Evolutionary conservation across 2,113 vertebrate species (phyloP).

Genomic region (Tichodroma muraria): DNA sequence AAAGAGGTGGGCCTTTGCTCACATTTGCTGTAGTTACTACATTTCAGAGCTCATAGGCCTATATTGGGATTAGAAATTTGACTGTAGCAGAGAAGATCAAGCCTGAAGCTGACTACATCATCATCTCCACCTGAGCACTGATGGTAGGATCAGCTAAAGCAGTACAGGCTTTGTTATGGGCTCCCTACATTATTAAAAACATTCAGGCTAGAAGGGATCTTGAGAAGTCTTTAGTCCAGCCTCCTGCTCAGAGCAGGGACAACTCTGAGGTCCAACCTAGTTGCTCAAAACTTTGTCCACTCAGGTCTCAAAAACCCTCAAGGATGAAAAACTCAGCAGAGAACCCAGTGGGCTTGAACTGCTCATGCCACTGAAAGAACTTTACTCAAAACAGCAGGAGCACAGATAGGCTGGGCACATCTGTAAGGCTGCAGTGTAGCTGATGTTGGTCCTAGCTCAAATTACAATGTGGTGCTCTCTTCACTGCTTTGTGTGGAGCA

Average conservation of each 20-base stretch:
- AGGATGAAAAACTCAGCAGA: not conserved
- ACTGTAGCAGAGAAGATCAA: not conserved
- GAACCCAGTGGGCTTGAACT: not conserved
- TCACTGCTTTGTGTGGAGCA: not conserved
- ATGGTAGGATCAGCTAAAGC: not conserved
- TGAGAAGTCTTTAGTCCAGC: not conserved
- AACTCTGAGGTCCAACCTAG: rapidly evolving
- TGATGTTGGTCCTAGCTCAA: not conserved
- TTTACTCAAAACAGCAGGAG: not conserved
- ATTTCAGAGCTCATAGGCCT: not conserved
- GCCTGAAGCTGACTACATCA: not conserved
- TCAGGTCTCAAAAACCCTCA: not conserved
- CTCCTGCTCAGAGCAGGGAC: not conserved
- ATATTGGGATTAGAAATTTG: not conserved
- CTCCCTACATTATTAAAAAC: not conserved
- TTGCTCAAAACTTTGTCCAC: not conserved
- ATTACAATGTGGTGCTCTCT: not conserved
- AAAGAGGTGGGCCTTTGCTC: not conserved
- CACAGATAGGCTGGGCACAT: not conserved
- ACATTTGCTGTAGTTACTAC: not conserved
- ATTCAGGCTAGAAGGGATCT: not conserved
- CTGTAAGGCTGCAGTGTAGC: not conserved
- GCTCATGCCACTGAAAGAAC: not conserved
- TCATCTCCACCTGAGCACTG: not conserved
- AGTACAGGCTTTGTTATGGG: not conserved